These are phyloP conservation scores for Hippocampus abdominalis DNA, from an alignment of 2,113 vertebrate species.

Conservation along the genomic window DNA sequence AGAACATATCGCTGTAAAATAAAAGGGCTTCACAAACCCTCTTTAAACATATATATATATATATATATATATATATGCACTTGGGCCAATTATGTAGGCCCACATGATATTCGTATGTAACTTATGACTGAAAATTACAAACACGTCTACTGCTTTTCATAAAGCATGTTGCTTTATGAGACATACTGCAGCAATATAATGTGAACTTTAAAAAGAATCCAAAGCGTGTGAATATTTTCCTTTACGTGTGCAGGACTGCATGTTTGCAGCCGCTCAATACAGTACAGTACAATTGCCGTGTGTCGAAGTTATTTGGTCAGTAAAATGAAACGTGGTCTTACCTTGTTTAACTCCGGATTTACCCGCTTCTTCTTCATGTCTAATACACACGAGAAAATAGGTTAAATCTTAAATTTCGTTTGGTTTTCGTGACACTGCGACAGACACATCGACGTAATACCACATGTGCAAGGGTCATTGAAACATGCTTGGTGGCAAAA, in stretches of 20 bases:
- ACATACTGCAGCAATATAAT: neutral
- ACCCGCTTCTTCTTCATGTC: conserved; percentile 51
- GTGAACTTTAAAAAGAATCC: no score
- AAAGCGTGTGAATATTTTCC: neutral
- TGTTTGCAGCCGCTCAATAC: neutral
- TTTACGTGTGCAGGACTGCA: neutral
- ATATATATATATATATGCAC: neutral
- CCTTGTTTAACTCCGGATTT: conserved; percentile 17
- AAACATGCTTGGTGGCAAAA: conserved; percentile 18
- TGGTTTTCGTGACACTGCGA: neutral
- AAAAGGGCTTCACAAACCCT: neutral
- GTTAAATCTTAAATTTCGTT: neutral
- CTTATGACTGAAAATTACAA: neutral
- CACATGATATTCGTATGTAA: neutral
- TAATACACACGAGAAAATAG: accelerated
- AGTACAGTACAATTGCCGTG: neutral
- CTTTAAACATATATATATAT: neutral
- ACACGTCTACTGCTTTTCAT: neutral
- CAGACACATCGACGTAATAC: neutral
- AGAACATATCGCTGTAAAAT: neutral
- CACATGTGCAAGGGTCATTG: conserved; percentile 58
- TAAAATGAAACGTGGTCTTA: conserved; percentile 2
- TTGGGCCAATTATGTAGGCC: neutral
- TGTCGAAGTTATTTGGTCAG: neutral
- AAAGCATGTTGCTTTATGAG: neutral